Conservation (phyloP, 2,888 invertebrate genomes). For the Muschampia plurimacula region DNA sequence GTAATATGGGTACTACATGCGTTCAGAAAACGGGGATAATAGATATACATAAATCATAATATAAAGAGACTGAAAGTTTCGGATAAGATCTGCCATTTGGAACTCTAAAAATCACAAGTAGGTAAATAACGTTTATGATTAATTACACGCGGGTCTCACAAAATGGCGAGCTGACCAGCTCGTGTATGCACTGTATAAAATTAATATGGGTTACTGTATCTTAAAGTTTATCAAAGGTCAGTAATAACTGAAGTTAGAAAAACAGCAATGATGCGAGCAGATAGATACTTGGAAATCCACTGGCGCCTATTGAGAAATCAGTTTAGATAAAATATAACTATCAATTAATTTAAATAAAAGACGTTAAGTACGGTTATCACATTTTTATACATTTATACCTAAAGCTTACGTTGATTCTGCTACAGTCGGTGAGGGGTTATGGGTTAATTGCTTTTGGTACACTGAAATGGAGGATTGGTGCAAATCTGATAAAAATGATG, state of each 20-base stretch:
- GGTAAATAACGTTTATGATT: constrained; percentile 15
- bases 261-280: constrained; percentile 53
- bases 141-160: constrained; percentile 51
- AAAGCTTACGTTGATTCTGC: constrained; percentile 44
- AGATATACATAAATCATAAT: no score
- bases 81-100: not conserved
- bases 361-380: constrained; percentile 41
- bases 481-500: constrained; percentile 9
- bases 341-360: constrained; percentile 55
- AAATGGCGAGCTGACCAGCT: constrained; percentile 55
- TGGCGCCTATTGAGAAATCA: constrained; percentile 71
- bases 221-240: constrained; percentile 77
- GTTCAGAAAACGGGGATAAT: no score
- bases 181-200: constrained; percentile 66
- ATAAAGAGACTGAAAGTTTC: no score
- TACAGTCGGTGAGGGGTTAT: constrained; percentile 26
- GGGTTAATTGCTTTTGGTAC: constrained; percentile 40
- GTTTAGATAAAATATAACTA: constrained; percentile 46
- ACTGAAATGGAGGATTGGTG: constrained; percentile 20
- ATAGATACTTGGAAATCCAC: constrained; percentile 50
- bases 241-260: constrained; percentile 68
- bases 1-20: no score
- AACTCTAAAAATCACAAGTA: not conserved
- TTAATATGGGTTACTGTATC: constrained; percentile 64
- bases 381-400: constrained; percentile 23